Evolutionary conservation across 2,888 invertebrate genomes (phyloP).

Genomic region (Pemphredon lugubris): DNA sequence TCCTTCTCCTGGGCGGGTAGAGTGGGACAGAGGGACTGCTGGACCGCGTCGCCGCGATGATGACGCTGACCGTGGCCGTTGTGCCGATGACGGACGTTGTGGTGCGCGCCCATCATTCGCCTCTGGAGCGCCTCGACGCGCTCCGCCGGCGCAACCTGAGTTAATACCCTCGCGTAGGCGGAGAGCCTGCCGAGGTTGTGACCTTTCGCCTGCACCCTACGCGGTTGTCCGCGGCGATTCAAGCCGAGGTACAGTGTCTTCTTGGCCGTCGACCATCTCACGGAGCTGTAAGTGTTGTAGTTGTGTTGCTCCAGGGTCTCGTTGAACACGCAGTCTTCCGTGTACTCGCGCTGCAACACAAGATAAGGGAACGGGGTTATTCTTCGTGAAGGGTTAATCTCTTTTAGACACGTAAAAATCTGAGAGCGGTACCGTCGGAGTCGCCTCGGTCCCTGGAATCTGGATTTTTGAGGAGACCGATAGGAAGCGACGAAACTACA

Average conservation of each 20-base stretch:
- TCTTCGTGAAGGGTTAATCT: background rate
- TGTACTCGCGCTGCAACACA: conserved; percentile 91
- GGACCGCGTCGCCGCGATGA: conserved; percentile 46
- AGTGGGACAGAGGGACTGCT: conserved; percentile 78
- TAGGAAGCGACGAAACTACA: no score
- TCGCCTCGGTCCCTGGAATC: no score
- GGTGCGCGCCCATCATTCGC: conserved; percentile 77
- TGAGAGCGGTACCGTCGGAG: no score
- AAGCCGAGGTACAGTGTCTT: conserved; percentile 89
- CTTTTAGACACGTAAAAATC: no score
- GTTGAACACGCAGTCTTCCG: conserved; percentile 91
- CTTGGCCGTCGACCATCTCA: conserved; percentile 87
- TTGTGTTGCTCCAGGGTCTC: conserved; percentile 92
- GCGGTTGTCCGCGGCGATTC: conserved; percentile 87
- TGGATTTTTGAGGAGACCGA: no score
- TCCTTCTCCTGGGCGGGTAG: conserved; percentile 73
- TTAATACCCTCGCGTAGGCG: conserved; percentile 88
- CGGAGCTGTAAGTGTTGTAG: conserved; percentile 92
- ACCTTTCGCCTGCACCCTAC: conserved; percentile 88
- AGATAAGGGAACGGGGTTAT: background rate
- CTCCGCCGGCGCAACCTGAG: conserved; percentile 83
- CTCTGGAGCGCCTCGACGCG: conserved; percentile 82
- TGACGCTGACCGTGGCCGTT: conserved; percentile 65
- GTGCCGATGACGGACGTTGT: conserved; percentile 74
- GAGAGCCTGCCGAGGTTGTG: conserved; percentile 87